Evolutionary conservation across 2,888 invertebrate species (phyloP), one percentile per base, ranked within the genome.

Genomic region (Eristalis pertinax): DNA sequence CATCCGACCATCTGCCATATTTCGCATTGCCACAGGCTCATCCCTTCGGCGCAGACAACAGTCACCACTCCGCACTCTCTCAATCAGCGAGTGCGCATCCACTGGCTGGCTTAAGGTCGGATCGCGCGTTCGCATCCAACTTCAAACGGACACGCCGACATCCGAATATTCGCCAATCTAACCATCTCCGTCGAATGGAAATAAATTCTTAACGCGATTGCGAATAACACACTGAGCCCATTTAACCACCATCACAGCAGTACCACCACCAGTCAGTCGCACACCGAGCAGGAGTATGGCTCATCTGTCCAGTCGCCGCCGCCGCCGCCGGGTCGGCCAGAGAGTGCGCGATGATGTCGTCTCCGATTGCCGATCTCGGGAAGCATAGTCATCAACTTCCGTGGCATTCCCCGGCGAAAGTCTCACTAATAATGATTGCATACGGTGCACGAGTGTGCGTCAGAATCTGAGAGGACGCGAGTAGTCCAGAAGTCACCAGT

Each of bases 191-290:
- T 67, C 86, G 78, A 83, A 86, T 86, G 86, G 83, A 86, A 86
- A 86, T 86, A 86, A 86, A 86, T 86, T 86, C 86, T 83, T 83
- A 75, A 86, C 86, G 83, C 85, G 81, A 84, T 84, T 84, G 85
- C 76, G 72, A 85, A 77, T 82, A 82, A 82, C 76, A 85, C 74
- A 60, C 50, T 64, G 78, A 73, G 38, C 77, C 73, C 72, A 82
- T 82, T 73, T 81, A 85, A 68, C 80, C 62, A 74, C 74, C 10
- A 7, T 32, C 50, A 35, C 68, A 2, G 5, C 29, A 29, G 29
- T 8, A 68, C 2, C 78, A 32, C 1, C 32, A 32, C 0, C 73
- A 78, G 63, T 62, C 83, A 70, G 60, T 75, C 58, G 78, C 63
- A 32, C 26, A 11, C 24, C 60, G 60, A 24, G 19, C 19, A 19